A percentile compares a stretch with the other conserved stretches of the same genome.
These are phyloP conservation scores for Ianthella basta DNA, from an alignment of 37 sponge, comb jelly and placozoan genomes.

Conservation along the genomic window DNA sequence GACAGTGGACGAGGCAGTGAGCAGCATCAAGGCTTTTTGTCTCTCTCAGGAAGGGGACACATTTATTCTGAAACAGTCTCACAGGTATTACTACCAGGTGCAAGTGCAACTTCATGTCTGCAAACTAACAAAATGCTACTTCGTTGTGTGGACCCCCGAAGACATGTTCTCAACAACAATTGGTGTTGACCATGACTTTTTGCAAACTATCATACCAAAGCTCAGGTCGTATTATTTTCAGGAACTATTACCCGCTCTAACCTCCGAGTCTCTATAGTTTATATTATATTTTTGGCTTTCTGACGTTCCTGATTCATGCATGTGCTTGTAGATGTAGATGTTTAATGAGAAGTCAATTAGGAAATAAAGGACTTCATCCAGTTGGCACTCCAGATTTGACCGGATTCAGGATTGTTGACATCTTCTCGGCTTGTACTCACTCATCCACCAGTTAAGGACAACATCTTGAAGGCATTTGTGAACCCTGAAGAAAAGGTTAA, in stretches of 20 bases:
- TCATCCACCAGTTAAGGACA: no score
- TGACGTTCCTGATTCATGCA: conserved; percentile 4
- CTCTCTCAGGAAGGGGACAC: neutral
- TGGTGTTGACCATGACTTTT: conserved; percentile 2
- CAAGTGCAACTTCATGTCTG: conserved; percentile 29
- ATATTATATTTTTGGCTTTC: neutral
- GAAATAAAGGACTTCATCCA: no score
- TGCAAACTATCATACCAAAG: neutral
- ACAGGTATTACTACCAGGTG: conserved; percentile 34
- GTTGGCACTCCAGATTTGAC: no score
- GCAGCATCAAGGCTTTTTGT: neutral
- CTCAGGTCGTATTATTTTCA: conserved; percentile 23
- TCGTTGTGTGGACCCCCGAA: conserved; percentile 23
- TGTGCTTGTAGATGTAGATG: neutral
- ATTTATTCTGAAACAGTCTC: neutral
- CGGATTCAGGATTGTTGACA: no score
- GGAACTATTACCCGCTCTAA: conserved; percentile 24
- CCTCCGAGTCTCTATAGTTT: conserved; percentile 5
- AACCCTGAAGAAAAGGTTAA: no score
- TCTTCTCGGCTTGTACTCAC: no score
- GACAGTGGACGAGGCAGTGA: conserved; percentile 17
- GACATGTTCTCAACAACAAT: neutral
- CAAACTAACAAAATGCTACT: neutral
- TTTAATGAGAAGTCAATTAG: no score
- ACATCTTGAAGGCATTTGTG: no score